Base-by-base conservation (phyloP, 1,140 invertebrate species). In the Drosophila arawakana region DNA sequence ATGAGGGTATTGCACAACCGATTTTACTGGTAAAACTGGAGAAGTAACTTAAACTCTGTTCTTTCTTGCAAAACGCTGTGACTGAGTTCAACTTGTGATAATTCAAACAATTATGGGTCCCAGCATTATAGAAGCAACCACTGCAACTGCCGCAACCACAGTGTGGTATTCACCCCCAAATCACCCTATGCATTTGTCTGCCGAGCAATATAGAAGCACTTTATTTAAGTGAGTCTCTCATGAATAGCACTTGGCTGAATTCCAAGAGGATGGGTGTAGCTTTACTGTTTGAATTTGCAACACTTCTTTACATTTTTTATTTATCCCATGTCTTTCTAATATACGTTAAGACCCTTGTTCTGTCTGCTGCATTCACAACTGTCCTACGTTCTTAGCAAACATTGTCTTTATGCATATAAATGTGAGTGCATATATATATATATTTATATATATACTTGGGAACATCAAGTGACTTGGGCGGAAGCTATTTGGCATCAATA, bases 221-320 rank as follows among this genome's bases (percentile, higher is more conserved):
- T 91, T 91, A 91, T 91, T 91, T 91, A 90, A 91, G 89, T 91
- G 89, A 91, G 89, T 91, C 89, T 79, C 89, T 85, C 79, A 81
- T 91, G 89, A 91, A 91, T 91, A 80, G 78, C 88, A 88, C 82
- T 91, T 88, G 77, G 73, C 74, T 41, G 47, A 15, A n/a, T 59
- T 25, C 34, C 41, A 58, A 49, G 55, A 34, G 55, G 37, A 18
- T 18, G 62, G 18, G 55, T 25, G 47, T 39, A 63, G 58, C 43
- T 65, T 74, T 68, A 75, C 72, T 83, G 84, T 76, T 89, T 89
- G 80, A 89, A 84, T 89, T 84, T 89, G 84, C 71, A 84, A 89
- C 84, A 89, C 84, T 89, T 88, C 84, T 84, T 78, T 89, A 71
- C 72, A 80, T 79, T 74, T 71, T 59, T 34, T 71, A 63, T 72